Evolutionary conservation across 1,140 invertebrate species (phyloP).

Genomic region (Macrobrachium nipponense): DNA sequence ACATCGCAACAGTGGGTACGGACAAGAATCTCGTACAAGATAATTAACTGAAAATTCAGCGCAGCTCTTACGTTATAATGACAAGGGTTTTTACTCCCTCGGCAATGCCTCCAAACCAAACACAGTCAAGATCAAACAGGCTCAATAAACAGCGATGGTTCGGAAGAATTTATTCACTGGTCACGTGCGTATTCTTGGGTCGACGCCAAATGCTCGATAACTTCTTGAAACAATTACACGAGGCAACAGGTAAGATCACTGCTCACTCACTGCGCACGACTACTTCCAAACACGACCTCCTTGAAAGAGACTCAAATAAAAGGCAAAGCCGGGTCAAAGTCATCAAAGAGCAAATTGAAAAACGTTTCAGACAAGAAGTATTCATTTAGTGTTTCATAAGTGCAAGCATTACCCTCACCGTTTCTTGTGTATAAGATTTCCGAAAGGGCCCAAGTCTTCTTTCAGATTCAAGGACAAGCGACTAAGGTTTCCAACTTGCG

Average conservation of each 20-base stretch:
- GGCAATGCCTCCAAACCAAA: neutral
- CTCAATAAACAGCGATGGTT: neutral
- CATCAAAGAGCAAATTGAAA: too few relatives aligned
- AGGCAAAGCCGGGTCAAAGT: too few relatives aligned
- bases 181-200: conserved; percentile 6
- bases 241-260: neutral
- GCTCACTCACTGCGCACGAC: neutral
- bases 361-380: too few relatives aligned
- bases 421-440: too few relatives aligned
- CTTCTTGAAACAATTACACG: conserved; percentile 24
- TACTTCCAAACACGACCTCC: neutral
- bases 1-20: too few relatives aligned
- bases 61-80: too few relatives aligned
- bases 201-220: conserved; percentile 14
- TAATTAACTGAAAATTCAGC: too few relatives aligned
- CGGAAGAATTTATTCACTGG: neutral
- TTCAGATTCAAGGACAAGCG: conserved; percentile 14
- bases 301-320: too few relatives aligned
- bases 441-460: neutral
- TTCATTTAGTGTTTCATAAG: too few relatives aligned
- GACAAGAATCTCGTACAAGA: too few relatives aligned
- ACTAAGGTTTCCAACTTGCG: conserved; percentile 1
- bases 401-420: too few relatives aligned
- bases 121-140: neutral
- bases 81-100: too few relatives aligned